Base-by-base conservation (phyloP, 2,888 invertebrate species). In the Hemithea aestivaria region DNA sequence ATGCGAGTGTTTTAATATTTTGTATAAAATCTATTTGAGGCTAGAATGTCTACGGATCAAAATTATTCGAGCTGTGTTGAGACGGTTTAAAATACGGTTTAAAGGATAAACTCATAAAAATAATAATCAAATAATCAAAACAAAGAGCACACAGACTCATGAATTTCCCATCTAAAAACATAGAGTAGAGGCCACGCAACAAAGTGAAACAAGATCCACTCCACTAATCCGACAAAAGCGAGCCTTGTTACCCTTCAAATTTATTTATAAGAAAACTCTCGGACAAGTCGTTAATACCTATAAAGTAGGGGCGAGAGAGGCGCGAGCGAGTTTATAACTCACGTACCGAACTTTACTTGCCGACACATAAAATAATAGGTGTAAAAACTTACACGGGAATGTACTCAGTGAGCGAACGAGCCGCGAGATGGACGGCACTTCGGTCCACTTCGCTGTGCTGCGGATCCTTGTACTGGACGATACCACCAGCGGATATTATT, bases 221-320 rank as follows among this genome's bases (percentile, higher is more conserved):
- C 79, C 70, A 82, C 85, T 87, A 87, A 87, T 87, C 85, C 87
- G 77, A 87, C 87, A 87, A 87, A 87, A 84, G 85, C 85, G 83
- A 85, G 83, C 82, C 85, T 84, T 87, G 87, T 87, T 83, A 82
- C 87, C 87, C 84, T 87, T 87, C 87, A 87, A 87, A 87, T 87
- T 87, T 87, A 87, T 87, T 87, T 87, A 87, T 87, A 87, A 87
- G 87, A 87, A 87, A 87, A 87, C 85, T 85, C 87, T 87, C 80
- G 85, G 87, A 87, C 87, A 87, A 84, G 87, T 83, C 87, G 87
- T 87, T 87, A 87, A 87, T 87, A 87, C 87, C 85, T 87, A 87
- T 87, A 87, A 87, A 87, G 87, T 85, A 87, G 85, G 85, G 84
- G 84, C 84, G 82, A 83, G 81, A 84, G 82, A 82, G 84, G 82